These are phyloP conservation scores for Erannis defoliaria DNA, from an alignment of 2,888 invertebrate species.

Conservation along the genomic window DNA sequence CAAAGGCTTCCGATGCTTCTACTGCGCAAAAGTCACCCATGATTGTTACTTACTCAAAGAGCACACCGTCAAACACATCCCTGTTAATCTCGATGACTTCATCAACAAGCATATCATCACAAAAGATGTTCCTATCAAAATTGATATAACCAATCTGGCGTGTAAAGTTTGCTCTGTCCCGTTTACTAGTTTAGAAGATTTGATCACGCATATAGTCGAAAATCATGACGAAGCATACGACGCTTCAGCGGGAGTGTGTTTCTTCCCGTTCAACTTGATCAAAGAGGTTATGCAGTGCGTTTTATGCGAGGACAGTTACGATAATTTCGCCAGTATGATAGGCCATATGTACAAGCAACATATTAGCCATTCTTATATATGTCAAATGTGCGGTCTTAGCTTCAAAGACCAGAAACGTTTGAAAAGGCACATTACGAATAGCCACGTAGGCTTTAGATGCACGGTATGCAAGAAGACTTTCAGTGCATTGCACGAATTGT, in stretches of 20 bases:
- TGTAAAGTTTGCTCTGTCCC: conserved; percentile 61
- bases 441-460: conserved; percentile 64
- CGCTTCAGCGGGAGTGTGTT: conserved; percentile 54
- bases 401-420: conserved; percentile 65
- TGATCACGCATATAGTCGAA: conserved; percentile 60
- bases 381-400: conserved; percentile 70
- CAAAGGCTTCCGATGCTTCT: conserved; percentile 71
- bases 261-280: conserved; percentile 67
- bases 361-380: conserved; percentile 63
- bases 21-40: conserved; percentile 65
- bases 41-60: conserved; percentile 63
- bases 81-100: conserved; percentile 56
- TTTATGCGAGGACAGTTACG: conserved; percentile 60
- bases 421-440: conserved; percentile 63
- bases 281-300: conserved; percentile 63
- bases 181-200: conserved; percentile 56
- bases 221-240: conserved; percentile 63
- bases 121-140: conserved; percentile 72
- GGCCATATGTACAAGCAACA: conserved; percentile 73
- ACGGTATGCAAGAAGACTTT: conserved; percentile 78
- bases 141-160: conserved; percentile 63
- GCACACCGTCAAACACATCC: conserved; percentile 61
- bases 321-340: conserved; percentile 67
- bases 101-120: conserved; percentile 63
- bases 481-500: conserved; percentile 58